phyloP scores from a whole-genome alignment of 2,113 vertebrate genomes.

The Thymallus thymallus region DNA sequence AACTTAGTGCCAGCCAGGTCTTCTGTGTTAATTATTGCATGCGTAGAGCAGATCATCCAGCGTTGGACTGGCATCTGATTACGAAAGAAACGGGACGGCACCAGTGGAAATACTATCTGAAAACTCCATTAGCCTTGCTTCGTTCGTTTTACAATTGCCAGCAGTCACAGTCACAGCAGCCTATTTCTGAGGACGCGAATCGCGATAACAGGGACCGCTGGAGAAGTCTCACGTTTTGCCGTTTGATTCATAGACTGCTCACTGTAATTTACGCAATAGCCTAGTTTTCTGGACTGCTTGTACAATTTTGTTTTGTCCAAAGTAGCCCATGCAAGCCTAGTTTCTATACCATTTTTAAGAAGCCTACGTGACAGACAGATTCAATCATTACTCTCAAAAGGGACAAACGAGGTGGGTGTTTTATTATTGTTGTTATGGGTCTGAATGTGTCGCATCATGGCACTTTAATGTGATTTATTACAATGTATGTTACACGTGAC shows the following conservation, averaged over 20 bases:
- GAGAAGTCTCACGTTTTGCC: slow-evolving; percentile 34
- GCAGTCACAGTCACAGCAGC: slow-evolving; percentile 11
- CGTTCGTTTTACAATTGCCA: slow-evolving; percentile 27
- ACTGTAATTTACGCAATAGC: background rate
- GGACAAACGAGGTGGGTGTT: slow-evolving; percentile 65
- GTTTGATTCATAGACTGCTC: slow-evolving; percentile 6
- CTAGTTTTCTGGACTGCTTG: slow-evolving; percentile 17
- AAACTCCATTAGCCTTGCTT: slow-evolving; percentile 71
- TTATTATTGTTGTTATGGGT: background rate
- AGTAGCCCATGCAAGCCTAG: background rate
- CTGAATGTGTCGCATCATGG: background rate
- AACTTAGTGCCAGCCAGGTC: slow-evolving; percentile 10
- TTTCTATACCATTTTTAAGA: slow-evolving; percentile 1
- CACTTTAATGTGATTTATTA: background rate
- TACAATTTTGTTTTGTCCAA: background rate
- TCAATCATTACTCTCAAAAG: slow-evolving; percentile 56
- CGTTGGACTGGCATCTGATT: slow-evolving; percentile 56
- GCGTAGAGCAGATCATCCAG: slow-evolving; percentile 32
- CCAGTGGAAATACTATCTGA: slow-evolving; percentile 79
- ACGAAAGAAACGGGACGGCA: slow-evolving; percentile 46
- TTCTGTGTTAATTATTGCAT: slow-evolving; percentile 32
- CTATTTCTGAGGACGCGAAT: slow-evolving; percentile 34
- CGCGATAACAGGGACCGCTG: slow-evolving; percentile 36
- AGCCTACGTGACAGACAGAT: slow-evolving; percentile 42
- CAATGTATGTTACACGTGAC: too few relatives aligned